These are phyloP conservation scores for Cassiopea andromeda DNA, from an alignment of 30 jellyfish, hydroid and myxozoan genomes.

Conservation along the genomic window DNA sequence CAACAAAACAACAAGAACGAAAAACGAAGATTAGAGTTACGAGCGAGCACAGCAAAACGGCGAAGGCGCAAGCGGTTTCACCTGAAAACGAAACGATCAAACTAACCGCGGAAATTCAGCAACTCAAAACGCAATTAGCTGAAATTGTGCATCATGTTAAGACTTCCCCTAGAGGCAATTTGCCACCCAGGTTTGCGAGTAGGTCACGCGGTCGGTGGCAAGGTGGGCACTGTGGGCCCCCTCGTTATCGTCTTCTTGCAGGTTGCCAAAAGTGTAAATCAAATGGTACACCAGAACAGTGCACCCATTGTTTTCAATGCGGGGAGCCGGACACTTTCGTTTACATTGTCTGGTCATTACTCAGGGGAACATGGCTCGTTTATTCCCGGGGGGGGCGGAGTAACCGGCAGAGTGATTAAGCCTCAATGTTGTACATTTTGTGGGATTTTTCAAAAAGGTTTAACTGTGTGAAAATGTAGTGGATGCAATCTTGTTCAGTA, in stretches of 20 bases:
- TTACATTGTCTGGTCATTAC: background rate
- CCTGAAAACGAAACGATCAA: background rate
- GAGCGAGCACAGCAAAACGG: background rate
- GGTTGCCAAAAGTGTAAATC: background rate
- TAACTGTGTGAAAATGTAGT: background rate
- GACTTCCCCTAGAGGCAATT: background rate
- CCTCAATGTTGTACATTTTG: background rate
- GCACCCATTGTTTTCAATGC: background rate
- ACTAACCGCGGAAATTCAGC: background rate
- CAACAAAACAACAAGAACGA: slow-evolving; percentile 1
- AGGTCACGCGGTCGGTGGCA: background rate
- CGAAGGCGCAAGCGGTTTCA: background rate
- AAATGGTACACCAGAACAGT: background rate
- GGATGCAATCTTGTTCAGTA: slow-evolving; percentile 13
- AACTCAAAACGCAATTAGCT: background rate
- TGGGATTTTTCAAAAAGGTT: background rate
- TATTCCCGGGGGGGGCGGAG: background rate
- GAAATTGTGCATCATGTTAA: background rate
- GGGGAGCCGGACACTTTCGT: background rate
- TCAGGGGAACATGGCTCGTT: background rate
- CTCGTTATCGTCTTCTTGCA: background rate
- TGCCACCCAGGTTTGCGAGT: background rate
- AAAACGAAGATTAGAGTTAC: background rate
- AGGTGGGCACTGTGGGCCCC: background rate
- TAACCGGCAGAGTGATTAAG: background rate